Conservation (phyloP, 92 coral and sea anemone genomes). For the Porites cylindrica region DNA sequence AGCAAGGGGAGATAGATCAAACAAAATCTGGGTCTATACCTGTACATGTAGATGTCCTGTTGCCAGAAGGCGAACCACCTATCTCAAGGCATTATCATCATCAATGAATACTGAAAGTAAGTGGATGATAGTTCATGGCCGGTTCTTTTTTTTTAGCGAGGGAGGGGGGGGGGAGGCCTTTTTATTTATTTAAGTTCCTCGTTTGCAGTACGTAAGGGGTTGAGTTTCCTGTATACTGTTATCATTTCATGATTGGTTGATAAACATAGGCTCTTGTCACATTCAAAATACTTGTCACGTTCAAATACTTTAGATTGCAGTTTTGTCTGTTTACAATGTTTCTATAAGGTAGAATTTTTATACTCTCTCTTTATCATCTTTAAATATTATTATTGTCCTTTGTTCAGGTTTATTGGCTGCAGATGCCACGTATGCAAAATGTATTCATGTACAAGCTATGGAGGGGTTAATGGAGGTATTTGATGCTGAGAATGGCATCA, state of each 20-base stretch:
- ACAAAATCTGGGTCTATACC: conserved; percentile 1
- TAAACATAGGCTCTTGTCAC: too few species aligned
- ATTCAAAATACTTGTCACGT: too few species aligned
- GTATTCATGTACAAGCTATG: neutral
- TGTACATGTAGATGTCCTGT: conserved; percentile 3
- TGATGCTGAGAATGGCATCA: conserved; percentile 23
- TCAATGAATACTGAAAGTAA: conserved; percentile 2
- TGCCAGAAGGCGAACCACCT: conserved; percentile 1
- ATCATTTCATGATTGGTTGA: neutral
- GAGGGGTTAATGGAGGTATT: conserved; percentile 9
- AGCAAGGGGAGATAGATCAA: conserved; percentile 11
- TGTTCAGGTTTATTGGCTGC: conserved; percentile 18
- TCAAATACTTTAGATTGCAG: too few species aligned
- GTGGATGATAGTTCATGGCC: neutral
- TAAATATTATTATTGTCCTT: neutral
- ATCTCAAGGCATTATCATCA: conserved; percentile 16
- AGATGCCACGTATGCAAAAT: conserved; percentile 10
- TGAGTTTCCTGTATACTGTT: neutral
- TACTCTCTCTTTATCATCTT: too few species aligned
- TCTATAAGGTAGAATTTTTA: too few species aligned
- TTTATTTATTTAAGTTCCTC: neutral
- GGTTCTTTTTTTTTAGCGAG: too few species aligned
- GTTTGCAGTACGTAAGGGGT: too few species aligned
- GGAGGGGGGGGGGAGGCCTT: too few species aligned
- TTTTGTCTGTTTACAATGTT: too few species aligned